Conservation (phyloP, 2,113 vertebrate genomes). For the Prionailurus viverrinus region DNA sequence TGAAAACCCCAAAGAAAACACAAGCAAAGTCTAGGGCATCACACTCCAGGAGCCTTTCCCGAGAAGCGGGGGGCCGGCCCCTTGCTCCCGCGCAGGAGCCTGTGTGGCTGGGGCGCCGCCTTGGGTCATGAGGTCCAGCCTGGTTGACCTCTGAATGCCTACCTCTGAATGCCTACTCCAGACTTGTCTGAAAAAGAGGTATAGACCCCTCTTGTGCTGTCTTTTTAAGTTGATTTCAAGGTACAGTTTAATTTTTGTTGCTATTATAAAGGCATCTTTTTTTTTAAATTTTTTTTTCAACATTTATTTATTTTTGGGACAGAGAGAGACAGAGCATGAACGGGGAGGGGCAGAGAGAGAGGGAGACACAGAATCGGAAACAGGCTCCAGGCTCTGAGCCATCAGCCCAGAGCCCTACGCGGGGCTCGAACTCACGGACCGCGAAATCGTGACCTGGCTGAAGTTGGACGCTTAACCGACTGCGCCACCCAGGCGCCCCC, state of each 20-base stretch:
- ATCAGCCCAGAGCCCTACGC: no score
- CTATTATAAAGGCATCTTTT: neutral
- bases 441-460: no score
- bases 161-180: neutral
- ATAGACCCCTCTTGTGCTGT: neutral
- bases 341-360: no score
- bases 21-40: neutral
- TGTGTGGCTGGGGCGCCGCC: neutral
- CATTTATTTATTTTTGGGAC: no score
- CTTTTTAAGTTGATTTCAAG: constrained; percentile 45
- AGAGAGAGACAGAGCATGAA: no score
- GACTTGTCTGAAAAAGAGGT: neutral
- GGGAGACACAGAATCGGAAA: no score
- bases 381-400: no score
- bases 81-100: neutral
- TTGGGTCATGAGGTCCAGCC: neutral
- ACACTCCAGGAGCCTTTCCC: neutral
- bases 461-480: no score
- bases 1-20: neutral
- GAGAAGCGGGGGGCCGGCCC: neutral
- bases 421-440: no score
- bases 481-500: no score
- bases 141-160: neutral
- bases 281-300: no score
- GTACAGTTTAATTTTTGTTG: neutral